A percentile compares a stretch with the other conserved stretches of the same genome.
Evolutionary conservation across 2,888 invertebrate species (phyloP).

Genomic region (Leptothorax acervorum): DNA sequence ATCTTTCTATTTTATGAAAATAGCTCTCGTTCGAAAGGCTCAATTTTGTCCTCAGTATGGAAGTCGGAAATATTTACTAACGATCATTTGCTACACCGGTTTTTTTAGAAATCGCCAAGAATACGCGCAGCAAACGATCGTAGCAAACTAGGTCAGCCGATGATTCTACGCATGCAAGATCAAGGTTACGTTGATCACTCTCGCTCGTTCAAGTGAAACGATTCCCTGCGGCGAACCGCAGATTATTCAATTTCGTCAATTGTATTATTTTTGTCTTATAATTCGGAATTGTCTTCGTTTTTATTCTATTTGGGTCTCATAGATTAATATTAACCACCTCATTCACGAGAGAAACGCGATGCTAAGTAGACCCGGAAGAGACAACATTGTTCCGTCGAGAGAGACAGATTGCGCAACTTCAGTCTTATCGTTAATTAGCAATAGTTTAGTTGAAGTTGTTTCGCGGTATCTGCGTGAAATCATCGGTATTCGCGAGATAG

Average conservation of each 20-base stretch:
- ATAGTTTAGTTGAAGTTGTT: neutral
- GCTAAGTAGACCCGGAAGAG: neutral
- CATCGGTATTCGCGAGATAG: constrained; percentile 52
- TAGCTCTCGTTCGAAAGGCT: constrained; percentile 39
- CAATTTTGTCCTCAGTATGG: neutral
- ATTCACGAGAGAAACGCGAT: neutral
- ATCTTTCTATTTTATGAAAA: constrained; percentile 19
- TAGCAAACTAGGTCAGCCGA: constrained; percentile 66
- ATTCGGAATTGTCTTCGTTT: neutral
- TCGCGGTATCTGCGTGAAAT: constrained; percentile 59
- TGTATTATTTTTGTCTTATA: neutral
- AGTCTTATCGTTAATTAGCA: neutral
- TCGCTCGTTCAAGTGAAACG: constrained; percentile 61
- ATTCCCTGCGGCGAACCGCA: neutral
- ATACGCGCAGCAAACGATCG: neutral
- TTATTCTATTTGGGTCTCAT: neutral
- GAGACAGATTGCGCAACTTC: neutral
- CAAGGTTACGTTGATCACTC: constrained; percentile 78
- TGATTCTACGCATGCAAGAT: constrained; percentile 73
- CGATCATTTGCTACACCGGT: constrained; percentile 8
- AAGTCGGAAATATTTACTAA: neutral
- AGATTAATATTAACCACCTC: neutral
- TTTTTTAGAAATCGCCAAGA: constrained; percentile 69
- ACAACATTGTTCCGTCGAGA: neutral
- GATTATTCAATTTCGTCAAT: neutral